Base-by-base conservation (phyloP, 2,797 vertebrate species). In the Spinus olivaceus region DNA sequence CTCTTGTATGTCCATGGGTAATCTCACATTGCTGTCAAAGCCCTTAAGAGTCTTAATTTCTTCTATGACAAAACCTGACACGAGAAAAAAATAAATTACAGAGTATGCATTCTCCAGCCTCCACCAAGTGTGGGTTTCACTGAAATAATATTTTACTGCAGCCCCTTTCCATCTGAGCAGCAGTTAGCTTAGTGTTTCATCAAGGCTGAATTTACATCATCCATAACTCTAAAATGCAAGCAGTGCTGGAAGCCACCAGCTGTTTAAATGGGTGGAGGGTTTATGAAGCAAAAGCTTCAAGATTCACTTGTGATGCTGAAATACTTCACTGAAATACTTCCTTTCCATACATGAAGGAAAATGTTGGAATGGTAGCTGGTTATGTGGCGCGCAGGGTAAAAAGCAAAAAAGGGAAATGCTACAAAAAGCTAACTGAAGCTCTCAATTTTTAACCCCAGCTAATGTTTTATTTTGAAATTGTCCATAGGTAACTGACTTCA, bases 111-210 rank as follows among this genome's bases (percentile, higher is more conserved):
- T 84, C 57, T 67, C 53, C 69, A 63, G 46, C 32, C 39, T 80
- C 33, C 35, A 35, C 21, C 2, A 3, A 65, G 10, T 44, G n/a
- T 56, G 61, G 35, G 21, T 77, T 81, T 81, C 64, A 35, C 54
- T 70, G 66, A 88, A 93, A 88, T 60, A 71, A 73, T 32, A 78
- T 74, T 95, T 96, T 70, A 56, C 57, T 81, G 74, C 44, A 94
- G 28, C 42, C 22, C 8, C 44, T 65, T 91, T 65, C 79, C 0
- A 1, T 69, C 57, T 73, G 67, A 93, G 71, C 63, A 54, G 27
- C n/a, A 87, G 44, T 63, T 76, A 90, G 70, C 33, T 72, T 32
- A 59, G 56, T 19, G 0, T 94, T 86, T 81, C 83, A 92, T 83
- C 72, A 72, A 74, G 69, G 51, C 70, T 81, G 73, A 78, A 79